A percentile compares a stretch with the other conserved stretches of the same genome.
These are phyloP conservation scores for Brachyptera risi DNA, from an alignment of 2,888 invertebrate genomes.

Conservation along the genomic window DNA sequence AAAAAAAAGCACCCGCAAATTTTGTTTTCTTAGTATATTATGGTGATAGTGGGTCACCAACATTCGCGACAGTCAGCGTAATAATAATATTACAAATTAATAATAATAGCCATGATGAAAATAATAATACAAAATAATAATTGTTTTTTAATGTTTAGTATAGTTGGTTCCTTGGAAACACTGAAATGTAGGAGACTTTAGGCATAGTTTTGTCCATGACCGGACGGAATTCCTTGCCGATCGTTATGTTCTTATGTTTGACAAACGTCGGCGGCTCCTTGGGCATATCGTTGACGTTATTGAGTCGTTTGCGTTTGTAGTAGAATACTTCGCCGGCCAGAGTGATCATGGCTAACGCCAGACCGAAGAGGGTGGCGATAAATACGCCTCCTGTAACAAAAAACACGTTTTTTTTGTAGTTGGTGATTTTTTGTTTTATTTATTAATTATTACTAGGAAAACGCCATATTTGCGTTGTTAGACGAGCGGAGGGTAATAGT, in stretches of 20 bases:
- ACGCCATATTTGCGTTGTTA: too few species aligned
- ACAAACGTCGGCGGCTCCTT: constrained; percentile 30
- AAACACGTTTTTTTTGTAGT: constrained; percentile 7
- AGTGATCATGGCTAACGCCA: constrained; percentile 80
- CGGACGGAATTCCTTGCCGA: constrained; percentile 46
- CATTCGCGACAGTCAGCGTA: too few species aligned
- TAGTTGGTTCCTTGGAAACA: constrained; percentile 41
- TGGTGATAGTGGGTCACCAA: too few species aligned
- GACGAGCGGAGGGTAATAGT: too few species aligned
- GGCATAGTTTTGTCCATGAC: constrained; percentile 40
- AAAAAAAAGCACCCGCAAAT: too few species aligned
- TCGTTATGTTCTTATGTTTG: constrained; percentile 44
- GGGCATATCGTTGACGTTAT: constrained; percentile 33
- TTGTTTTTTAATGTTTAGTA: constrained; percentile 25
- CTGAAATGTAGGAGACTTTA: constrained; percentile 45
- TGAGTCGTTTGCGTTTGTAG: constrained; percentile 48
- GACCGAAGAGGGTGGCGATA: constrained; percentile 81
- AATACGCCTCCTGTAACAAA: constrained; percentile 72
- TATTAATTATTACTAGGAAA: too few species aligned
- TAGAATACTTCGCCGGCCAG: constrained; percentile 77
- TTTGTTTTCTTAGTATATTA: too few species aligned
- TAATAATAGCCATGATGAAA: too few species aligned
- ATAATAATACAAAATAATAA: too few species aligned
- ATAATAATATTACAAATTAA: too few species aligned
- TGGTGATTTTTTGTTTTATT: too few species aligned